Evolutionary conservation across 2,113 vertebrate species (phyloP), one percentile per base, ranked within the genome.

Genomic region (Eonycteris spelaea): DNA sequence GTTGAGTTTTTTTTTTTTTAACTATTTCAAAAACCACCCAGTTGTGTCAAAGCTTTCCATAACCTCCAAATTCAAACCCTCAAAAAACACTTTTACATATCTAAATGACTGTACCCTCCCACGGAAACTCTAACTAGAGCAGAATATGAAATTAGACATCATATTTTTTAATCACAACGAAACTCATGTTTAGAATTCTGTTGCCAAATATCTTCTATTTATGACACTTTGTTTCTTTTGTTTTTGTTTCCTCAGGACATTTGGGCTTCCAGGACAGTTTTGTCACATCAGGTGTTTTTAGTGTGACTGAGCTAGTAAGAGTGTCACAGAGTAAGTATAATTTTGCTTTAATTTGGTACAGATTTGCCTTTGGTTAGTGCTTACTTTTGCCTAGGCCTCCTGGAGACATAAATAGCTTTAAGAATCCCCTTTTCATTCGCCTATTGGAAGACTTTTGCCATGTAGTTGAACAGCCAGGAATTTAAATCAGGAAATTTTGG

Each of bases 261-360:
- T 99, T 99, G 99, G 99, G 99, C 98, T 99, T 99, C 98, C 99
- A 99, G 99, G 99, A 99, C 99, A 99, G 99, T 98, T 99, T 99
- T 94, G 99, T 99, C 98, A 99, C 99, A 96, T 99, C 99, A 92
- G 99, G 99, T 96, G 99, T 99, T 97, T 99, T 99, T 99, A 99
- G 99, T 91, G 99, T 99, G 98, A 99, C 99, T 68, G 99, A 99
- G 98, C 99, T 99, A 53, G 99, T 99, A 96, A 99, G 99, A 98
- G 99, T 99, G 98, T 99, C 99, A 96, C 99, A 99, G 98, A 99
- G 99, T 99, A 99, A 99, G 99, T 99, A 98, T 91, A 70, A 10
- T 95, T 97, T 97, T 85, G 88, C 94, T 96, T 96, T 90, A 0
- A 0, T 74, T 96, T 92, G 91, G 38, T 96, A 80, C 45, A 38